These are phyloP conservation scores for Pollicipes pollicipes DNA, from an alignment of 1,140 invertebrate genomes.

Conservation along the genomic window DNA sequence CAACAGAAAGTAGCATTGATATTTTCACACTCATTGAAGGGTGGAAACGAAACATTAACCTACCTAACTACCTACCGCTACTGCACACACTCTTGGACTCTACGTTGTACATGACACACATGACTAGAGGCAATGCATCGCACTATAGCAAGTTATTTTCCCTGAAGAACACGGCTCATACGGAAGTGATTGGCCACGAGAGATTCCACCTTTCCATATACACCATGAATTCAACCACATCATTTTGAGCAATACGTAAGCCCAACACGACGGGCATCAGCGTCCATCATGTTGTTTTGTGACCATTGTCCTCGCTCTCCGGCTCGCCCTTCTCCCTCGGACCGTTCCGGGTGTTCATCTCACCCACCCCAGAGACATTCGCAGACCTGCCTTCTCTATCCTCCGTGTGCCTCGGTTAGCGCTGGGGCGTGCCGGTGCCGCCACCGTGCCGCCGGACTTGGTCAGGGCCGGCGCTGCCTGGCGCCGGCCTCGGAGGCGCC, in stretches of 20 bases:
- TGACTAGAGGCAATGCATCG: not conserved
- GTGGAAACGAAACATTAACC: not conserved
- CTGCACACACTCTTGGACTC: too few relatives aligned
- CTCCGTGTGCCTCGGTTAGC: too few relatives aligned
- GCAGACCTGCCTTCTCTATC: too few relatives aligned
- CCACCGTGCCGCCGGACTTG: too few relatives aligned
- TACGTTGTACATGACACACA: not conserved
- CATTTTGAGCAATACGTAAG: not conserved
- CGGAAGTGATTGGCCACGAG: not conserved
- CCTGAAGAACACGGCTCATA: not conserved
- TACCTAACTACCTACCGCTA: not conserved
- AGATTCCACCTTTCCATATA: not conserved
- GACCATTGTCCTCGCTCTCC: not conserved
- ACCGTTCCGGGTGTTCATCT: too few relatives aligned
- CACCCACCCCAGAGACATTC: too few relatives aligned
- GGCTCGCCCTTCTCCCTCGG: not conserved
- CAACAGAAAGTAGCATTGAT: not conserved
- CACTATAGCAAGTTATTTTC: not conserved
- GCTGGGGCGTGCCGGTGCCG: too few relatives aligned
- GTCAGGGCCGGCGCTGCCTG: too few relatives aligned
- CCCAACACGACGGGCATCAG: too few relatives aligned
- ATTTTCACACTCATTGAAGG: too few relatives aligned
- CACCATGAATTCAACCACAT: not conserved
- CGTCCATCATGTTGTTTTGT: too few relatives aligned
- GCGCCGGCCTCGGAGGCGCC: too few relatives aligned